Evolutionary conservation across 2,797 vertebrate species (phyloP), one percentile per base, ranked within the genome.

Genomic region (Sebastes miniatus): DNA sequence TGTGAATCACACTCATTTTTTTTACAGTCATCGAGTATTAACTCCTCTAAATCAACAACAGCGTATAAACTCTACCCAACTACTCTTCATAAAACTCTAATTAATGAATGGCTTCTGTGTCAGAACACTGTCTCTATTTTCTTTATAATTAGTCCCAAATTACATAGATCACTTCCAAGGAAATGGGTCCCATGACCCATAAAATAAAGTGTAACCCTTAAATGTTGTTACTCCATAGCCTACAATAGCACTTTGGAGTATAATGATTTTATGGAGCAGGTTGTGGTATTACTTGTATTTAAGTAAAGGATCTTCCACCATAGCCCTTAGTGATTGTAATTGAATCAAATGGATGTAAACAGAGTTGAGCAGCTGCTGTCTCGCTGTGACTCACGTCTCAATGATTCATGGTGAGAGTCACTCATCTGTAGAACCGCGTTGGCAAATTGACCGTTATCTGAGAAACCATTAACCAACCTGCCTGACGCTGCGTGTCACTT

Each of bases 341-440:
- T 68, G 13, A 71, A 39, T 57, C 54, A 56, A 80, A 64, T 31
- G 8, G 24, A 52, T 25, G 54, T 71, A 71, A 81, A 77, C 69
- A 47, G 32, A 11, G 11, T 12, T 39, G 47, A 79, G 50, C 24
- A 8, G 9, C 34, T 25, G 27, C 32, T 76, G 56, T 67, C 66
- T 3, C 2, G 8, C 25, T 58, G 11, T 34, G 70, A 62, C 52
- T 88, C 59, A n/a, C 8, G 10, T 39, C 43, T 76, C 43, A 29
- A 2, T 61, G 61, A 57, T 68, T 64, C 66, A 52, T 10, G 3
- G 14, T 32, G 36, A 36, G 25, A 79, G 59, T 73, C 39, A 32
- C 14, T 64, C 34, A n/a, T 69, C 22, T 5, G 10, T 29, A n/a
- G 29, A 62, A 43, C 12, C 12, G 18, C 16, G 12, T 32, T 31